Evolutionary conservation across 2,113 vertebrate genomes (phyloP).

Genomic region (Stictonetta naevosa): DNA sequence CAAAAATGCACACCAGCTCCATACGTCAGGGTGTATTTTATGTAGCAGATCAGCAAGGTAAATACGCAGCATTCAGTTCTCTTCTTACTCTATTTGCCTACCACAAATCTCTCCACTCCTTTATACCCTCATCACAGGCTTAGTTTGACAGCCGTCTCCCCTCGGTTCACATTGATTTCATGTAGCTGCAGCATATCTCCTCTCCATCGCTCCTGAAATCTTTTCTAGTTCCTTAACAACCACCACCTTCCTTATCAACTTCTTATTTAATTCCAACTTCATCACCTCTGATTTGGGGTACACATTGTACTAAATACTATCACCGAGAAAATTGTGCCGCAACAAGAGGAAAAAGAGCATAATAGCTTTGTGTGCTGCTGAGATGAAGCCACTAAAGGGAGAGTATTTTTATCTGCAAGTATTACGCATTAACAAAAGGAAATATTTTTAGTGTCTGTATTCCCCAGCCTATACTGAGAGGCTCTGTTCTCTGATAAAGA

Average conservation of each 20-base stretch:
- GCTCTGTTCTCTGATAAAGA: not conserved
- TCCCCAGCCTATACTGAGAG: not conserved
- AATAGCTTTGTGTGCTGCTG: not conserved
- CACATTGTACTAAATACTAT: not conserved
- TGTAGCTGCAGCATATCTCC: not conserved
- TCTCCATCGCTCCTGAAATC: not conserved
- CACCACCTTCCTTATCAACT: not conserved
- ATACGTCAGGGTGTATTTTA: not conserved
- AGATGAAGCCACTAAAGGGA: not conserved
- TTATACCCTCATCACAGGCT: not conserved
- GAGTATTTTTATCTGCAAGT: not conserved
- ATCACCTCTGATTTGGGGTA: not conserved
- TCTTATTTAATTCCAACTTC: not conserved
- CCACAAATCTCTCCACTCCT: constrained; percentile 5
- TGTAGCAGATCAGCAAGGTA: not conserved
- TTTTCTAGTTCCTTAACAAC: not conserved
- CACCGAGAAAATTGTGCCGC: not conserved
- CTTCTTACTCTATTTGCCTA: not conserved
- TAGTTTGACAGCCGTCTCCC: not conserved
- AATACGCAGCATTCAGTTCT: constrained; percentile 1
- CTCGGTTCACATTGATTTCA: constrained; percentile 3
- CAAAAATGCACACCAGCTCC: not conserved
- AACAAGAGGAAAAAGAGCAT: not conserved
- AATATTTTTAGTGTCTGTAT: not conserved
- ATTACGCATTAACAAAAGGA: not conserved